These are phyloP conservation scores for Gerris lacustris DNA, from an alignment of 2,888 invertebrate genomes.

Conservation along the genomic window DNA sequence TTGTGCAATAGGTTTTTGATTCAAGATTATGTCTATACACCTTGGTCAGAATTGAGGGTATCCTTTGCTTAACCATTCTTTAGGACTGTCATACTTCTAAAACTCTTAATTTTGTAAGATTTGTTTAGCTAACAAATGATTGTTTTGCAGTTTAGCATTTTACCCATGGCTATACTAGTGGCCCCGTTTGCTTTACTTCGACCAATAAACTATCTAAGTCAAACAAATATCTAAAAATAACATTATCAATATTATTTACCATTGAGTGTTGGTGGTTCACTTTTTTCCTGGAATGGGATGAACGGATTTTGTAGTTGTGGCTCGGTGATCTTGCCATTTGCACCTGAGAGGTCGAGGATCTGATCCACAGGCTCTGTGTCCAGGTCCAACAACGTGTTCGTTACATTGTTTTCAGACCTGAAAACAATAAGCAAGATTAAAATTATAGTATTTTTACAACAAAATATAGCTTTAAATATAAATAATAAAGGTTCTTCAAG, in stretches of 20 bases:
- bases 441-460: conserved; percentile 6
- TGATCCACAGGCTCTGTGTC: conserved; percentile 20
- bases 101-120: too few relatives aligned
- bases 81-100: too few relatives aligned
- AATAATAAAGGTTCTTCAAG: neutral
- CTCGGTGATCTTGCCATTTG: conserved; percentile 21
- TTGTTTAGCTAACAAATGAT: too few relatives aligned
- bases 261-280: conserved; percentile 27
- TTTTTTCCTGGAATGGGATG: conserved; percentile 25
- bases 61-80: too few relatives aligned
- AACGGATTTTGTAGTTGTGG: conserved; percentile 6
- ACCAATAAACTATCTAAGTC: too few relatives aligned
- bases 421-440: conserved; percentile 27
- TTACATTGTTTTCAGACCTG: conserved; percentile 43
- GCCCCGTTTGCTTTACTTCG: too few relatives aligned
- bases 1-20: too few relatives aligned
- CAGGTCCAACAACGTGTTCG: conserved; percentile 43
- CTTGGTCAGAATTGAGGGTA: too few relatives aligned
- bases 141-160: too few relatives aligned
- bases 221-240: too few relatives aligned
- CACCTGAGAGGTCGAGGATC: conserved; percentile 20
- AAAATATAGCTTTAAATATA: neutral
- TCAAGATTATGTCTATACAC: too few relatives aligned
- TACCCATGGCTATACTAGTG: too few relatives aligned
- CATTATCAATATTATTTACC: conserved; percentile 18